Percentiles rank a stretch among this genome's conserved stretches.
Evolutionary conservation across 2,113 vertebrate genomes (phyloP).

Genomic region (Vulpes vulpes): DNA sequence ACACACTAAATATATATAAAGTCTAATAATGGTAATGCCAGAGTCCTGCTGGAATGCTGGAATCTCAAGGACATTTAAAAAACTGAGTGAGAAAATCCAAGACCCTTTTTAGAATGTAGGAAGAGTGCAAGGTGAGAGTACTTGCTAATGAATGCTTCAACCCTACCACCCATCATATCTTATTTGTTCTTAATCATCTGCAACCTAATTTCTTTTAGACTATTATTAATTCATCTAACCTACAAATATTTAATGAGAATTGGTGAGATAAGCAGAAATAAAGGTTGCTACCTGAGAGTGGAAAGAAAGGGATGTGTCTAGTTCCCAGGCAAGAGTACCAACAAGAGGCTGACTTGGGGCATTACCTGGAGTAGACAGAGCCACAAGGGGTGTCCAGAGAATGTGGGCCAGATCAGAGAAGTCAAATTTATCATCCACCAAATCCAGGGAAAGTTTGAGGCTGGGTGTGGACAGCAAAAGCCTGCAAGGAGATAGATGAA

Average conservation of each 20-base stretch:
- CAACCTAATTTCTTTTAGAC: constrained; percentile 42
- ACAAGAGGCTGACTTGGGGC: neutral
- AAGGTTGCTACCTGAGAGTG: constrained; percentile 11
- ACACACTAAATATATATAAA: too few species aligned
- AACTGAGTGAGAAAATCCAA: neutral
- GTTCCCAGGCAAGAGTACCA: neutral
- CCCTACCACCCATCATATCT: neutral
- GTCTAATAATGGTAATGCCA: neutral
- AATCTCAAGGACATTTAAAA: neutral
- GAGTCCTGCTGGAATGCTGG: neutral
- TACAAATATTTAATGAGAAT: constrained; percentile 59
- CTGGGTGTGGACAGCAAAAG: neutral
- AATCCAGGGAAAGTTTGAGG: neutral
- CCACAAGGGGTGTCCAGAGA: neutral
- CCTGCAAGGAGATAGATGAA: neutral
- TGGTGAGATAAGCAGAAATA: constrained; percentile 57
- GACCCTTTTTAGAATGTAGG: neutral
- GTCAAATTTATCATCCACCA: neutral
- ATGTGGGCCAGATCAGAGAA: neutral
- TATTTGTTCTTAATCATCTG: constrained; percentile 26
- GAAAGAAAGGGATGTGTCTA: constrained; percentile 17
- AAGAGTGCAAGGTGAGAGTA: neutral
- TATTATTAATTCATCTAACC: constrained; percentile 47
- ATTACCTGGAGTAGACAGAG: neutral
- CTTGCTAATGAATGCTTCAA: neutral